These are phyloP conservation scores for Acrocephalus arundinaceus DNA, from an alignment of 2,113 vertebrate genomes.

Conservation along the genomic window DNA sequence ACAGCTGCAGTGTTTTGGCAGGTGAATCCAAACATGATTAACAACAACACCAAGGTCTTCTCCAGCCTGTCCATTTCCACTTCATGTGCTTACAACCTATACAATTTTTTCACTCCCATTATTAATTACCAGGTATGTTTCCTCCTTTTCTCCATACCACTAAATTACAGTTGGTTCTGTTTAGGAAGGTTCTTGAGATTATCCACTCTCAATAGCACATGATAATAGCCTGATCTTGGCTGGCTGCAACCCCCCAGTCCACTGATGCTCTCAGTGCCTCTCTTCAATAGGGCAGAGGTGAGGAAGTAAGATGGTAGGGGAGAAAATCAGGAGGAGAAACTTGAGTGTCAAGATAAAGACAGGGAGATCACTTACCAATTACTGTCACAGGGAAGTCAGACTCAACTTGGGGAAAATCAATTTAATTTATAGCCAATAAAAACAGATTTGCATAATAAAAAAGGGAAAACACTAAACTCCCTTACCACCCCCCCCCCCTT, in stretches of 20 bases:
- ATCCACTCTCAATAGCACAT: background rate
- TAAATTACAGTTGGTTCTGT: background rate
- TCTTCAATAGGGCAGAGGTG: background rate
- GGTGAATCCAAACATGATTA: background rate
- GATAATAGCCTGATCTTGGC: background rate
- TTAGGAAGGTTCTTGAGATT: background rate
- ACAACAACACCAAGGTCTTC: background rate
- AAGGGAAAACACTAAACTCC: background rate
- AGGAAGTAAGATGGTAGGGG: background rate
- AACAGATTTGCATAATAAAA: background rate
- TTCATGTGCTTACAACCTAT: background rate
- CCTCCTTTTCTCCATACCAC: background rate
- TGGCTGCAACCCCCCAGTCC: background rate
- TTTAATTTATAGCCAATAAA: background rate
- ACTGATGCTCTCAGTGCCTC: background rate
- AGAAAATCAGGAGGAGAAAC: background rate
- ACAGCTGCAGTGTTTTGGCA: background rate
- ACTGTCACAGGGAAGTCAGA: background rate
- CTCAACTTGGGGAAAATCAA: background rate
- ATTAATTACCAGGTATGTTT: background rate
- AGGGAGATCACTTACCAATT: background rate
- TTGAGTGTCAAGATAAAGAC: background rate
- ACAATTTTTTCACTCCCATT: background rate
- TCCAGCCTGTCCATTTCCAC: background rate
- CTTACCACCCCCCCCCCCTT: background rate